Percentiles rank a stretch among this genome's conserved stretches.
These are phyloP conservation scores for Epinephelus fuscoguttatus DNA, from an alignment of 2,113 vertebrate genomes.

Conservation along the genomic window DNA sequence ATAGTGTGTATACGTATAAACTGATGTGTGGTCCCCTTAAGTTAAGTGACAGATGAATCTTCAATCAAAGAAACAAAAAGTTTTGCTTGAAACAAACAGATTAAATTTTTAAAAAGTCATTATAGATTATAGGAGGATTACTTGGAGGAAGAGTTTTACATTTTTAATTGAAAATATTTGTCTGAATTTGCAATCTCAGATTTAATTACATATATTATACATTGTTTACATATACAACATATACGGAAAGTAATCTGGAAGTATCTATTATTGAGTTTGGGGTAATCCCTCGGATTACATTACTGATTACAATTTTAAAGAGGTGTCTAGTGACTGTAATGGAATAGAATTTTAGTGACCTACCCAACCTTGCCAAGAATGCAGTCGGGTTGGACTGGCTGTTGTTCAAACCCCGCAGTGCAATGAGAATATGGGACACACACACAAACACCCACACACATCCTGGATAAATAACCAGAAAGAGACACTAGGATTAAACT, in stretches of 20 bases:
- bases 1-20: not conserved
- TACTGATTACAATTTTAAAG: conserved; percentile 68
- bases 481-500: conserved; percentile 34
- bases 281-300: conserved; percentile 54
- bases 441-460: conserved; percentile 8
- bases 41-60: not conserved
- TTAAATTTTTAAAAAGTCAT: not conserved
- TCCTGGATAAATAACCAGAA: conserved; percentile 33
- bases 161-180: not conserved
- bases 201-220: not conserved
- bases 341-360: conserved; percentile 51
- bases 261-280: conserved; percentile 48
- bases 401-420: conserved; percentile 27
- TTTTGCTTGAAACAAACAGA: not conserved
- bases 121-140: not conserved
- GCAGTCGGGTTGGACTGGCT: conserved; percentile 24
- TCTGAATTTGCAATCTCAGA: not conserved
- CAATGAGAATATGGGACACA: not conserved
- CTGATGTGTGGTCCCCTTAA: not conserved
- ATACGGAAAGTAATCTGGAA: conserved; percentile 23
- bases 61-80: not conserved
- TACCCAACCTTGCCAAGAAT: conserved; percentile 24
- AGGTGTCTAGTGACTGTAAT: conserved; percentile 57
- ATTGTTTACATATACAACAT: conserved; percentile 16
- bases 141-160: not conserved